Evolutionary conservation across 2,113 vertebrate genomes (phyloP), one percentile per base, ranked within the genome.

Genomic region (Equus przewalskii): DNA sequence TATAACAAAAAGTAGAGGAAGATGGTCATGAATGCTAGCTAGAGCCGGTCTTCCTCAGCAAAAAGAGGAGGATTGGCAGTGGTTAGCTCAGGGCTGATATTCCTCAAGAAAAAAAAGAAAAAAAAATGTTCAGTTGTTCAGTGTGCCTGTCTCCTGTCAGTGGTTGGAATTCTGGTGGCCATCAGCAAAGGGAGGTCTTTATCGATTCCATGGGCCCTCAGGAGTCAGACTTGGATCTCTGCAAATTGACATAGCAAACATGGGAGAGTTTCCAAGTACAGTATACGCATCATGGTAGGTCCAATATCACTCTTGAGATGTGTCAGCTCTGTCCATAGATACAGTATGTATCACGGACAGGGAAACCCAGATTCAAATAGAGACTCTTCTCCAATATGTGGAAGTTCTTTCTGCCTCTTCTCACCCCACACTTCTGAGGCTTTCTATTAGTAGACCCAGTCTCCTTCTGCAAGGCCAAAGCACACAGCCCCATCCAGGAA

Each of bases 221-320:
- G 67, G 21, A 82, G 96, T 82, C 88, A 89, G 51, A 24, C 76
- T 89, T 90, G 88, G 65, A 94, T 76, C 96, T 97, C 73, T 97
- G 95, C 95, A 97, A 96, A 97, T 65, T 97, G 85, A 98, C 81
- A 86, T 78, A 93, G 95, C 67, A 89, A 96, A 97, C 0, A 0
- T 67, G 87, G 82, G 67, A 75, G 96, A 98, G 89, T 98, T 98
- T 97, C 98, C 95, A 97, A 80, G 60, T 51, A 51, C 15, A 64
- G 33, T 54, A 67, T 22, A 56, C 54, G 26, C n/a, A 44, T 41
- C 18, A 11, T 44, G 18, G 62, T 69, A 18, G 62, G 24, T 22
- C 24, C 26, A 56, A 33, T 56, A 98, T 98, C 97, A 98, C 98
- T 98, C 97, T 98, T 97, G 91, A 94, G 0, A 3, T 44, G 73